These are phyloP conservation scores for Heterodera schachtii DNA, from an alignment of 1,140 invertebrate genomes.

Conservation along the genomic window DNA sequence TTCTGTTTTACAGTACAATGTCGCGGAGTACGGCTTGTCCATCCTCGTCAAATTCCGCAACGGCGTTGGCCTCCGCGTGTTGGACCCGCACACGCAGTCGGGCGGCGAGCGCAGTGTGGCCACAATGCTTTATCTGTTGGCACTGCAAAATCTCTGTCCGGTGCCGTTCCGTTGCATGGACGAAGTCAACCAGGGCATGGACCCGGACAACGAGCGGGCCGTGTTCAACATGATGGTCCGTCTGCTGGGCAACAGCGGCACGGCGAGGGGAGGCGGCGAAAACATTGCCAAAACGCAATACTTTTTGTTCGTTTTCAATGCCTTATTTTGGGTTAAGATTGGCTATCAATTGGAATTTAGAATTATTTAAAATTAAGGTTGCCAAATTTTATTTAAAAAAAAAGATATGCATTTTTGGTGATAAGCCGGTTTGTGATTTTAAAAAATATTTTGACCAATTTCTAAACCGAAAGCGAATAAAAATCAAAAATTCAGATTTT, in stretches of 20 bases:
- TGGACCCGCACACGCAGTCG: conserved; percentile 59
- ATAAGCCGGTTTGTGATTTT: too few relatives aligned
- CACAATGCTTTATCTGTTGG: conserved; percentile 63
- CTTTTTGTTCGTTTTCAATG: conserved; percentile 51
- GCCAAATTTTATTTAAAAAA: too few relatives aligned
- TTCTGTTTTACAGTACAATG: conserved; percentile 43
- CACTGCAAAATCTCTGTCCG: conserved; percentile 59
- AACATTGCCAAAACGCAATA: conserved; percentile 59
- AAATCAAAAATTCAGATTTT: too few relatives aligned
- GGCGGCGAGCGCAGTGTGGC: conserved; percentile 61
- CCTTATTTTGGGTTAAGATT: too few relatives aligned
- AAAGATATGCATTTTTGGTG: too few relatives aligned
- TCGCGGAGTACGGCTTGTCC: conserved; percentile 53
- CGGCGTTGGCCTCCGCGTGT: conserved; percentile 36
- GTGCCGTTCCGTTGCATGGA: conserved; percentile 63
- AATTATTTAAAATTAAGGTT: too few relatives aligned
- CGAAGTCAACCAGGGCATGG: conserved; percentile 65
- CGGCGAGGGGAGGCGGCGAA: neutral
- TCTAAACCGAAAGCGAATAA: neutral
- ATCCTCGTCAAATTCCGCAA: conserved; percentile 57
- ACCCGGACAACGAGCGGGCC: conserved; percentile 57
- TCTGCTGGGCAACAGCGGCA: conserved; percentile 39
- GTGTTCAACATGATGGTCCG: conserved; percentile 63
- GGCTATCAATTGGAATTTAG: too few relatives aligned
- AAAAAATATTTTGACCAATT: neutral